phyloP scores from a whole-genome alignment of 2,888 invertebrate genomes.

The Dascillus cervinus region DNA sequence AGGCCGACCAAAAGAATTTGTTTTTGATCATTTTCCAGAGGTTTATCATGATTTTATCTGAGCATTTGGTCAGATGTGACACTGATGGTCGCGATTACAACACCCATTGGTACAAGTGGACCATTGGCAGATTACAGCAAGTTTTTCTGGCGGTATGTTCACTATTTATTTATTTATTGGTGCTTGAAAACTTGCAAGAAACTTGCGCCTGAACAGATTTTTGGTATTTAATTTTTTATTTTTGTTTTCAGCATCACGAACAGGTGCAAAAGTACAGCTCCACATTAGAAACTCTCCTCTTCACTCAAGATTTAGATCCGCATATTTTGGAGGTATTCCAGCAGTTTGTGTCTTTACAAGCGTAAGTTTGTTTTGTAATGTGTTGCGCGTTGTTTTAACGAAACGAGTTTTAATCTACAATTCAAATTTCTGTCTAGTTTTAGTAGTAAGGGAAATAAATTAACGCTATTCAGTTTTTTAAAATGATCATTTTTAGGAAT shows the following conservation, averaged over 20 bases:
- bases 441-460: too few relatives aligned
- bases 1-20: conserved; percentile 93
- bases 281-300: conserved; percentile 88
- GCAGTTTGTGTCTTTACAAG: conserved; percentile 87
- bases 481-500: too few relatives aligned
- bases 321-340: conserved; percentile 96
- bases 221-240: too few relatives aligned
- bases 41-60: conserved; percentile 95
- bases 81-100: conserved; percentile 88
- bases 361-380: conserved; percentile 42
- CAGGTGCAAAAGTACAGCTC: conserved; percentile 96
- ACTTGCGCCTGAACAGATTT: too few relatives aligned
- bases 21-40: conserved; percentile 97
- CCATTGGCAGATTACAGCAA: conserved; percentile 88
- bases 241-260: conserved; percentile 80
- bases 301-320: conserved; percentile 92
- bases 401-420: too few relatives aligned
- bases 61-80: conserved; percentile 89
- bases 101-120: conserved; percentile 95
- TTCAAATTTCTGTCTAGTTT: too few relatives aligned
- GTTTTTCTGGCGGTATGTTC: conserved; percentile 81
- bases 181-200: too few relatives aligned
- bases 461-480: too few relatives aligned
- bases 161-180: conserved; percentile 4
- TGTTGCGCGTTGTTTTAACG: too few relatives aligned